A percentile compares a stretch with the other conserved stretches of the same genome.
phyloP scores from a whole-genome alignment of 1,140 invertebrate genomes.

The Venturia canescens region DNA sequence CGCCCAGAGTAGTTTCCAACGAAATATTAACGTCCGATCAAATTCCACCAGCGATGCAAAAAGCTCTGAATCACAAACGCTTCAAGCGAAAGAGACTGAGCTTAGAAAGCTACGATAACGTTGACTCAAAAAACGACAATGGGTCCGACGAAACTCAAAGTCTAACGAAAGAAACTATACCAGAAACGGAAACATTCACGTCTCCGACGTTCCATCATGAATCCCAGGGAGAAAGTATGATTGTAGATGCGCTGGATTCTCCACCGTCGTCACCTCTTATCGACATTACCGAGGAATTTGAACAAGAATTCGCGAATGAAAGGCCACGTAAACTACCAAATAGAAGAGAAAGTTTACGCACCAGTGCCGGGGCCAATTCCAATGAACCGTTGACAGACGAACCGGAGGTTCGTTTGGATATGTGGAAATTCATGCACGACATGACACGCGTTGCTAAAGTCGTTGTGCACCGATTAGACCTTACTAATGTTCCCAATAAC shows the following conservation, averaged over 20 bases:
- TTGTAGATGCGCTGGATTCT: background rate
- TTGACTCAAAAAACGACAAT: background rate
- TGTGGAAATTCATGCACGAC: constrained; percentile 71
- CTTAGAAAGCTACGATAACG: background rate
- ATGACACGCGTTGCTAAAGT: constrained; percentile 69
- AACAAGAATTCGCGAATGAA: constrained; percentile 8
- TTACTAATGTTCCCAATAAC: constrained; percentile 60
- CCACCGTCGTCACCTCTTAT: background rate
- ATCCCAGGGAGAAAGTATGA: background rate
- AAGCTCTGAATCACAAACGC: constrained; percentile 51
- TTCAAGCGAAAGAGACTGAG: background rate
- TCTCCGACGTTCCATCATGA: background rate
- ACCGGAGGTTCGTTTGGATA: constrained; percentile 59
- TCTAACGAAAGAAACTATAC: background rate
- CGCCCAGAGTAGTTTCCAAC: constrained; percentile 69
- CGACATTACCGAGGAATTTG: constrained; percentile 38
- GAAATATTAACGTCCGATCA: constrained; percentile 66
- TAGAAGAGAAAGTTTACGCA: constrained; percentile 41
- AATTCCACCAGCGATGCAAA: constrained; percentile 60
- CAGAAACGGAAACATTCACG: background rate
- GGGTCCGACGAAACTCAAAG: background rate
- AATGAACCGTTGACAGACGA: constrained; percentile 12
- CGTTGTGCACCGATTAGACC: constrained; percentile 66
- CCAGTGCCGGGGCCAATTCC: constrained; percentile 13
- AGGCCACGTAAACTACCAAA: constrained; percentile 30